Evolutionary conservation across 2,888 invertebrate species (phyloP), one percentile per base, ranked within the genome.

Genomic region (Alloplasta piceator): DNA sequence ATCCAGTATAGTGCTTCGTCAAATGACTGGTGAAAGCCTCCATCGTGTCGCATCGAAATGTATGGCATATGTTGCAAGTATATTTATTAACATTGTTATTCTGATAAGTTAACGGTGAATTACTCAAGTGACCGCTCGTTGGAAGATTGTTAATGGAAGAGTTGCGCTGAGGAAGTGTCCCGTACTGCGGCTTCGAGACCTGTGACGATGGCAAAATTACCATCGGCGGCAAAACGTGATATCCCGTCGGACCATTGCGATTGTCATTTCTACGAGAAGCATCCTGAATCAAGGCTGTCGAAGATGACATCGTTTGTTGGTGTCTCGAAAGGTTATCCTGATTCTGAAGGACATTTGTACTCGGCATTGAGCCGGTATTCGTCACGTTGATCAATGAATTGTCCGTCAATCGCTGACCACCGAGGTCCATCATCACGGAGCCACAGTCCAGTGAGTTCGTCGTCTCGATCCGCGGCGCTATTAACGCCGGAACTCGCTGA

Each of bases 131-230:
- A 9, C 63, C 50, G 52, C 58, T 55, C 0, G 64, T 56, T 66
- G 78, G 78, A 78, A 78, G 78, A 66, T 61, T 26, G 14, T 43
- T 55, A 41, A 12, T 68, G 80, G 74, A 71, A 76, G 72, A 12
- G n/a, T 36, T 41, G 38, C 60, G 74, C n/a, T 67, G 70, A 5
- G 46, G 41, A 2, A 2, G 26, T 26, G 26, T 26, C 26, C 26
- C 26, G 38, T 10, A 16, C 7, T 36, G 74, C 5, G 60, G 52
- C n/a, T 43, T 67, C 50, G 41, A 50, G 1, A 56, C 41, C 26
- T 74, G 78, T 1, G 61, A 0, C 12, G 55, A 5, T 12, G 67
- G 60, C 12, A 56, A 10, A n/a, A 70, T 14, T 3, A 78, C 74
- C 52, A 74, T 67, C 0, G 71, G 66, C 0, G 78, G 81, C 10